Conservation (phyloP, 2,113 vertebrate species). For the Atherinomorus stipes region DNA sequence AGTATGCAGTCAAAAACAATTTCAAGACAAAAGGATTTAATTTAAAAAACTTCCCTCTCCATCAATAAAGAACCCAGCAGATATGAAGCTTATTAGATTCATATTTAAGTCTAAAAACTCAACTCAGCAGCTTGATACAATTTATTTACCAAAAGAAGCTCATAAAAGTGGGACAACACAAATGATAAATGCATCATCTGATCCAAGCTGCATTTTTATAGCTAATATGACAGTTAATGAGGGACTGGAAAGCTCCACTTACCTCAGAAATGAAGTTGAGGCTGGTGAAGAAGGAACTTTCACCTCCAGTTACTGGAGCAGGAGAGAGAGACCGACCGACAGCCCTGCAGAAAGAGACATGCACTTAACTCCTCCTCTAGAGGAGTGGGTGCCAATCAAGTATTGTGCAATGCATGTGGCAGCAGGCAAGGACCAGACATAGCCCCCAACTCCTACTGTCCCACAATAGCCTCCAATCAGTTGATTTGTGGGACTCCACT, state of each 20-base stretch:
- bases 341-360: constrained; percentile 64
- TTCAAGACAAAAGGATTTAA: neutral
- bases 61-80: neutral
- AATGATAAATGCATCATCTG: neutral
- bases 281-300: constrained; percentile 73
- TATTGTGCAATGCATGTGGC: constrained; percentile 70
- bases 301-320: constrained; percentile 80
- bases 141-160: neutral
- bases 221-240: neutral
- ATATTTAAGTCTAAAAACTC: neutral
- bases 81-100: neutral
- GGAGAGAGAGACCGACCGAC: constrained; percentile 76
- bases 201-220: neutral
- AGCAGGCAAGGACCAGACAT: constrained; percentile 21
- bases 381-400: constrained; percentile 66
- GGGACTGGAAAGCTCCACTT: constrained; percentile 34
- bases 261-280: constrained; percentile 77
- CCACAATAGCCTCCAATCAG: constrained; percentile 52
- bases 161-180: neutral
- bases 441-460: constrained; percentile 23
- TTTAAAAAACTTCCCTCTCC: neutral
- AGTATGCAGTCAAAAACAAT: neutral
- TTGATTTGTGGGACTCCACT: constrained; percentile 10
- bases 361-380: constrained; percentile 81
- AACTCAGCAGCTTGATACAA: neutral